These are phyloP conservation scores for Ommatoiulus sabulosus DNA, from an alignment of 2,888 invertebrate genomes.

Conservation along the genomic window DNA sequence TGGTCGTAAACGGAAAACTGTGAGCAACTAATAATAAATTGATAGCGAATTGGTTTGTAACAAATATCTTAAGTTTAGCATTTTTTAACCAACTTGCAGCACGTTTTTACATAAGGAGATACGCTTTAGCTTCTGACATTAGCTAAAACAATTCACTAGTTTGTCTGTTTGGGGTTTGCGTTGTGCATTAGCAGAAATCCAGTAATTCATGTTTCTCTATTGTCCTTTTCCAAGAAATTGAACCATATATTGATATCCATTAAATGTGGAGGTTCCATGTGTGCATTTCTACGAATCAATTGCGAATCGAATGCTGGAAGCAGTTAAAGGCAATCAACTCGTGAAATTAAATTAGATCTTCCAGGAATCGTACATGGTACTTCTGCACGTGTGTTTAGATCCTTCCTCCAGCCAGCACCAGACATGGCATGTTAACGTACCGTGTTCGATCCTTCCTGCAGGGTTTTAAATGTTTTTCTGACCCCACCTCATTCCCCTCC, in stretches of 20 bases:
- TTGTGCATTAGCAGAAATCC: no score
- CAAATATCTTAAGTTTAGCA: no score
- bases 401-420: not conserved
- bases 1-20: no score
- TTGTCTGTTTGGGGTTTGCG: no score
- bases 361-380: not conserved
- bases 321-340: not conserved
- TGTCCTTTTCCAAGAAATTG: not conserved
- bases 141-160: no score
- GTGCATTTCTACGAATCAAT: not conserved
- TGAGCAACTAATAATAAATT: no score
- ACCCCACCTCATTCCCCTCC: not conserved
- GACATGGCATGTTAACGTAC: not conserved
- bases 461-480: not conserved
- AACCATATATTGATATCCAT: not conserved
- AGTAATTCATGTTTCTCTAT: not conserved
- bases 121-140: no score
- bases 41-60: no score
- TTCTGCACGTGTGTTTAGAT: no score
- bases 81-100: no score
- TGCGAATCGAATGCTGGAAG: slow-evolving; percentile 1
- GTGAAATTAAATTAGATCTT: not conserved
- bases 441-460: not conserved
- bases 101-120: no score
- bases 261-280: not conserved